Base-by-base conservation (phyloP, 2,888 invertebrate species). In the Azorinus chamasolen region DNA sequence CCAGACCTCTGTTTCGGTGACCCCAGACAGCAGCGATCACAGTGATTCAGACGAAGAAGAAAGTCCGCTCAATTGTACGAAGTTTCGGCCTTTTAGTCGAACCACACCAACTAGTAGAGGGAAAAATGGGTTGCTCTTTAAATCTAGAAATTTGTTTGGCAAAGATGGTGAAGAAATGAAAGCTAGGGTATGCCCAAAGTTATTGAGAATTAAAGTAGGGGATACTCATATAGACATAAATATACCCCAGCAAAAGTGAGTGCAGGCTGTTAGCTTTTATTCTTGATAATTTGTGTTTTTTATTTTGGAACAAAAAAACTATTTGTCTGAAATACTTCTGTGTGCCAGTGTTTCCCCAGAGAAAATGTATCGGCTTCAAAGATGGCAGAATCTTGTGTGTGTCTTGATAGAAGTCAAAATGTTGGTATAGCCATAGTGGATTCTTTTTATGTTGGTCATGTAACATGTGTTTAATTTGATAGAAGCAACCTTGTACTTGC, bases 1-100 rank as follows among this genome's bases (percentile, higher is more conserved):
- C 14, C 58, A 59, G n/a, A 68, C 73, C 2, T 77, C 83, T 2
- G 62, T 68, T 8, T 41, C 74, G 18, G 70, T 50, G 4, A 59
- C 78, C 25, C 71, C 80, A 59, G 83, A 79, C 8, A 72, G 70
- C 22, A 75, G 73, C 43, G 83, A 77, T 41, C 59, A 57, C 0
- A 75, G 73, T 46, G 83, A 79, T 48, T 69, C 78, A 0, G 81
- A 81, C 54, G 74, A 74, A 16, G 81, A 81, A 48, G 81, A 81
- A 39, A 81, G 81, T 39, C 78, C 78, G 0, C 64, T 81, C 14
- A 78, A 62, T 27, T 78, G 78, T 55, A 81, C 81, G 27, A 81
- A 78, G 68, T 80, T 70, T 54, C 74, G 75, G 22, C 72, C 78
- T 27, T 48, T 55, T 51, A 59, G 54, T 43, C 43, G 25, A 22